Evolutionary conservation across 2,113 vertebrate genomes (phyloP), one percentile per base, ranked within the genome.

Genomic region (Myiopsitta monachus): DNA sequence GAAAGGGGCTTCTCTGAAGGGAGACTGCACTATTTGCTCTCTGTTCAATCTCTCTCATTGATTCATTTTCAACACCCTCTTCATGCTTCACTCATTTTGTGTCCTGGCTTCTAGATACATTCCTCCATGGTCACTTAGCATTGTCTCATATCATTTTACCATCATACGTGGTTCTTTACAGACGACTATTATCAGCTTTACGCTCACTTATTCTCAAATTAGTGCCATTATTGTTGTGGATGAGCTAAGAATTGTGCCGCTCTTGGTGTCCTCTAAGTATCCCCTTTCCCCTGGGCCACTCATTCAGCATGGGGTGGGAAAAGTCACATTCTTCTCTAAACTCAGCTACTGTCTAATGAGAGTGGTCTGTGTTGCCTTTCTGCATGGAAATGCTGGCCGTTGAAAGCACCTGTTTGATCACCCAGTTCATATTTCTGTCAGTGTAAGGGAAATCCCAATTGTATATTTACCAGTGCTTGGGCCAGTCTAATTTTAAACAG

Each of bases 201-300:
- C 79, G 91, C 83, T 95, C 86, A 90, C 83, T 96, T 95, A 94
- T 92, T 96, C 83, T 94, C 96, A 92, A 95, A 95, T 95, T 95
- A 94, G 93, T 80, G 90, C 70, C 77, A 51, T 96, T 94, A 93
- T 88, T 96, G 93, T 84, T 81, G 92, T 95, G 61, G 88, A 92
- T 87, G 95, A 89, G 33, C 86, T 94, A 94, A 92, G 92, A 90
- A 72, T 31, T 82, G 59, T 26, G 38, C 68, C 88, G 84, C 54
- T 94, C 52, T 80, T 90, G n/a, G 16, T 90, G 88, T 93, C 84
- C 59, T 88, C 87, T 7, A 47, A 90, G 46, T 89, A 94, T 94
- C 18, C 0, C 31, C 15, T 94, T 97, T 89, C 89, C 59, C 59
- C 51, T 36, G 74, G 62, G 81, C 59, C 63, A 69, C 54, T 77